Base-by-base conservation (phyloP, 1,140 invertebrate species). In the Drosophila tristis region DNA sequence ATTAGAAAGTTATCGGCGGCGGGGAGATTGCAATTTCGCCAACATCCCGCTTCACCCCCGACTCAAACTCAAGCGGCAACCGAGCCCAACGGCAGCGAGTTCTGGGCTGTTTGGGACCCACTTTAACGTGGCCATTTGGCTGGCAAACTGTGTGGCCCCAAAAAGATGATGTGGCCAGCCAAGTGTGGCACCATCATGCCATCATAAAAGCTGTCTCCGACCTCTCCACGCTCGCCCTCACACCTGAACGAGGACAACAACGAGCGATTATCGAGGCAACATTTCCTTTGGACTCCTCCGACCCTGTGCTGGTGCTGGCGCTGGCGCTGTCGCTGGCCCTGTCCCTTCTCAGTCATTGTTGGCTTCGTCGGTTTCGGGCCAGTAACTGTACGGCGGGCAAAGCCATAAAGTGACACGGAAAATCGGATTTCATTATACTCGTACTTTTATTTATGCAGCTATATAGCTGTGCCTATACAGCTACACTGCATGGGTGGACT, bases 151-250 rank as follows among this genome's bases (percentile, higher is more conserved):
- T 49, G 49, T 45, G 53, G 56, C 43, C 48, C 64, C 49, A 25
- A 47, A 71, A 80, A 76, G 74, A 77, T 76, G 78, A 81, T 58
- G 42, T 79, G 61, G 61, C 26, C 82, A 86, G 56, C 85, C 58
- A 87, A 72, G 78, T 72, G 78, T 80, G 48, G 49, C 25, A 9
- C 59, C 48, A 20, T 16, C 56, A n/a, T 11, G 29, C 9, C 42
- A 64, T 35, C 4, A 39, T 39, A 39, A 39, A 39, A 39, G 35
- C 4, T 11, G 4, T 39, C 1, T 4, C 31, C 31, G 3, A 35
- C 31, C 29, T 8, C 29, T 20, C 20, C 20, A 9, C 2, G 3
- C 35, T 2, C 26, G 0, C 35, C 35, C 35, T 13, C 35, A 39
- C 35, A 39, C 35, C 35, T 39, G 35, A 39, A 39, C 35, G 35